Evolutionary conservation across 92 coral and sea anemone genomes (phyloP).

Genomic region (Muricea muricata): DNA sequence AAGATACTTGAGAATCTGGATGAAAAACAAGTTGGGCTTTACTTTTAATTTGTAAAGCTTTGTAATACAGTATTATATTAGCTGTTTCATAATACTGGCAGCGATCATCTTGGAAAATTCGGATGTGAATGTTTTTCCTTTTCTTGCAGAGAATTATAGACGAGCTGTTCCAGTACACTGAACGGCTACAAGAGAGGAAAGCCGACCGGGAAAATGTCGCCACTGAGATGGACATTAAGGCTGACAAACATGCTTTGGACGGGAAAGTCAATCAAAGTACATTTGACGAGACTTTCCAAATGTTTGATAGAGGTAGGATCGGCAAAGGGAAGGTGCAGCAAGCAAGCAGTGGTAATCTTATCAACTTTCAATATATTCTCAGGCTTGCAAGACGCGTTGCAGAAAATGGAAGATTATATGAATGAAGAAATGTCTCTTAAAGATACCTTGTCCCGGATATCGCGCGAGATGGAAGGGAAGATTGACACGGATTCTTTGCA

Average conservation of each 20-base stretch:
- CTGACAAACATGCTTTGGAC: conserved; percentile 91
- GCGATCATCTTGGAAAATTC: no score
- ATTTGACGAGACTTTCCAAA: conserved; percentile 82
- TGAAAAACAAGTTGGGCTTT: conserved; percentile 74
- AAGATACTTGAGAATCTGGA: conserved; percentile 72
- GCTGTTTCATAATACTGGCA: no score
- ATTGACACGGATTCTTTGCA: conserved; percentile 92
- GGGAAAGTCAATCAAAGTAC: conserved; percentile 87
- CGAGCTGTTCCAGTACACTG: conserved; percentile 77
- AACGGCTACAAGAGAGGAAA: conserved; percentile 81
- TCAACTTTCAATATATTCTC: no score
- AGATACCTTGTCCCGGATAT: conserved; percentile 85
- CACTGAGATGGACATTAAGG: conserved; percentile 90
- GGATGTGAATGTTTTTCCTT: no score
- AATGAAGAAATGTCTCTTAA: conserved; percentile 93
- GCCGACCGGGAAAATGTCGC: conserved; percentile 98
- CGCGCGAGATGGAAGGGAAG: conserved; percentile 89
- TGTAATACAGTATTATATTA: no score
- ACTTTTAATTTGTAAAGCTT: no score
- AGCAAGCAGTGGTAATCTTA: not conserved
- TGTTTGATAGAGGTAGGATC: conserved; percentile 77
- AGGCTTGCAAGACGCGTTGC: conserved; percentile 85
- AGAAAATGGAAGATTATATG: conserved; percentile 98
- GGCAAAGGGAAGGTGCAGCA: not conserved
- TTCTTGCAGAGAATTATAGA: conserved; percentile 76